Conservation (phyloP, 2,113 vertebrate genomes). For the Urocolius indicus region DNA sequence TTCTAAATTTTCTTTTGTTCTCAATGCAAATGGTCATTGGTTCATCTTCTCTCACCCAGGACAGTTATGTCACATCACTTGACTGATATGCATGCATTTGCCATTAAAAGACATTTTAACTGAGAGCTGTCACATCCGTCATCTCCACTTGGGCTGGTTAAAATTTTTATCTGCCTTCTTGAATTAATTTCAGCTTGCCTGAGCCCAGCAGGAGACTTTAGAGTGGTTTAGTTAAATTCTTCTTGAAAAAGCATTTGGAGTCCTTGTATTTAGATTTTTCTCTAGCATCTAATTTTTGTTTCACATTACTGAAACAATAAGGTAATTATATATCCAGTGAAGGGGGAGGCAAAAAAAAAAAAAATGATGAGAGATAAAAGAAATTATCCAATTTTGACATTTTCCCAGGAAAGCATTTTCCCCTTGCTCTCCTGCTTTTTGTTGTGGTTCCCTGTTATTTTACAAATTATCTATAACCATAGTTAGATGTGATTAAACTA, state of each 20-base stretch:
- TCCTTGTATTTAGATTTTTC: slow-evolving; percentile 73
- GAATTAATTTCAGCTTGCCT: slow-evolving; percentile 87
- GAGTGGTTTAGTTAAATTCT: slow-evolving; percentile 83
- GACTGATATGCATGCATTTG: slow-evolving; percentile 84
- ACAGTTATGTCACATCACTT: slow-evolving; percentile 83
- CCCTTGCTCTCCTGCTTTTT: slow-evolving; percentile 17
- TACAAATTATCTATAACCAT: slow-evolving; percentile 22
- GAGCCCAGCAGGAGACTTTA: slow-evolving; percentile 84
- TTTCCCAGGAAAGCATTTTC: slow-evolving; percentile 47
- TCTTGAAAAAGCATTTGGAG: slow-evolving; percentile 71
- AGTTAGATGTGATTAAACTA: slow-evolving; percentile 34
- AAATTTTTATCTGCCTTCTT: slow-evolving; percentile 86
- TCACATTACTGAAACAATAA: slow-evolving; percentile 72
- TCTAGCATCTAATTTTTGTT: slow-evolving; percentile 73
- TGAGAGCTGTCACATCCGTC: slow-evolving; percentile 86
- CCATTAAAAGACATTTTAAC: slow-evolving; percentile 86
- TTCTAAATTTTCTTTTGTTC: slow-evolving; percentile 81
- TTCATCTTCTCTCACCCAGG: slow-evolving; percentile 77
- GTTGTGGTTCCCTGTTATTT: slow-evolving; percentile 36
- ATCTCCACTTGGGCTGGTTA: slow-evolving; percentile 82
- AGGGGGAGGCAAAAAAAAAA: neutral
- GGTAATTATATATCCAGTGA: slow-evolving; percentile 67
- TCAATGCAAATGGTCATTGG: slow-evolving; percentile 80
- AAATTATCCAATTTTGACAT: slow-evolving; percentile 55
- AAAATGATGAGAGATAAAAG: neutral